Conservation (phyloP, 1,140 invertebrate genomes). For the Nephila pilipes region DNA sequence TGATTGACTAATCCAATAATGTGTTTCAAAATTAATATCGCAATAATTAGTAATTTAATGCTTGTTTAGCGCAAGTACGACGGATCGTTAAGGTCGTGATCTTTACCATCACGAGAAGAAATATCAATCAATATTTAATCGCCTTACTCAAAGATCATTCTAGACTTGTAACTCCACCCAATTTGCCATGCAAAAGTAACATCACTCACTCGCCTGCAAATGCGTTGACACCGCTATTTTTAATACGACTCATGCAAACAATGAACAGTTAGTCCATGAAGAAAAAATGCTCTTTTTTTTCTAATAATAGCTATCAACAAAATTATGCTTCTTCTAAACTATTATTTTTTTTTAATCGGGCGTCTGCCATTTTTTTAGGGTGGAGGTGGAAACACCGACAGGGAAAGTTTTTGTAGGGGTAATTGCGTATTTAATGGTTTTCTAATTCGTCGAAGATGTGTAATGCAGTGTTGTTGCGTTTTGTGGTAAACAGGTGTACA, state of each 20-base stretch:
- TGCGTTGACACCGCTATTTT: neutral
- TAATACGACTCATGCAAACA: neutral
- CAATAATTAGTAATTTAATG: slow-evolving; percentile 8
- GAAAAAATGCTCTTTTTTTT: neutral
- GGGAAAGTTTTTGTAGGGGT: slow-evolving; percentile 6
- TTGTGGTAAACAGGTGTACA: slow-evolving; percentile 11
- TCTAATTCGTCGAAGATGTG: slow-evolving; percentile 6
- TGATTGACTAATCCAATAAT: neutral
- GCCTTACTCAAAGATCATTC: neutral
- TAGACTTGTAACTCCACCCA: neutral
- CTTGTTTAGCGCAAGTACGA: neutral
- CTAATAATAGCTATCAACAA: neutral
- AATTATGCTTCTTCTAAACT: neutral
- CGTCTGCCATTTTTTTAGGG: neutral
- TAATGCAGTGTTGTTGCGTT: slow-evolving; percentile 44
- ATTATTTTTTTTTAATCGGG: neutral
- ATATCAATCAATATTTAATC: slow-evolving; percentile 32
- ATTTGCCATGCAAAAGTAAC: neutral
- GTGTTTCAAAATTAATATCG: neutral
- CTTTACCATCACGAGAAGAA: neutral
- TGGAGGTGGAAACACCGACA: neutral
- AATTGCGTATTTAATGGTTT: slow-evolving; percentile 41
- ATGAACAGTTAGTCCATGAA: neutral
- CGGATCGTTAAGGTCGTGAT: neutral
- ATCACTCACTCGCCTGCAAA: neutral